Percentiles rank a stretch among this genome's conserved stretches.
Conservation (phyloP, 2,797 vertebrate species). For the Mus minutoides region DNA sequence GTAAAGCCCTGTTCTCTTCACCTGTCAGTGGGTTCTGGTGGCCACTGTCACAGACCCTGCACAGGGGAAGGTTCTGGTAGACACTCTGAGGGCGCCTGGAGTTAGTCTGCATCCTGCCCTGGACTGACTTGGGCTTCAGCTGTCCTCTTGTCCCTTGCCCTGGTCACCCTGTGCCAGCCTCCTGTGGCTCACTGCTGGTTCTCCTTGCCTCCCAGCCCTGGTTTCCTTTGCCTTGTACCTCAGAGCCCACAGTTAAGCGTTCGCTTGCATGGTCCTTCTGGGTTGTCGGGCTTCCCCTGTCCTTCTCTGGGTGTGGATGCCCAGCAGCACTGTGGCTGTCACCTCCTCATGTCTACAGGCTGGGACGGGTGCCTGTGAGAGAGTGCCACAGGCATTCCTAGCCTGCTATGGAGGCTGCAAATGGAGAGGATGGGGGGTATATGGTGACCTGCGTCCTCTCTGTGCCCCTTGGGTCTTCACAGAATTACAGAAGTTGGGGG, state of each 20-base stretch:
- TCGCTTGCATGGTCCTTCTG: background rate
- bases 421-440: background rate
- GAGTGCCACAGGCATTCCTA: background rate
- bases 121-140: background rate
- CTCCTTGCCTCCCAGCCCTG: background rate
- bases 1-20: too few species aligned
- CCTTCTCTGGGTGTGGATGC: background rate
- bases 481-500: background rate
- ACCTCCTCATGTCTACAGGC: background rate
- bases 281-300: accelerated
- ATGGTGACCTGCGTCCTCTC: background rate
- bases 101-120: background rate
- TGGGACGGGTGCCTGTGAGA: accelerated
- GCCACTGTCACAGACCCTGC: background rate
- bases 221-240: background rate
- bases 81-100: too few species aligned
- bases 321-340: accelerated
- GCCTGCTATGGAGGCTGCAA: background rate
- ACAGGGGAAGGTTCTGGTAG: background rate
- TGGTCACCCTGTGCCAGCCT: background rate
- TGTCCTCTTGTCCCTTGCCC: background rate
- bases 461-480: background rate
- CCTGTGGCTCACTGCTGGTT: background rate
- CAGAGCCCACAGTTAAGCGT: accelerated
- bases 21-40: background rate